These are phyloP conservation scores for Solenopsis invicta DNA, from an alignment of 1,140 invertebrate genomes.

Conservation along the genomic window DNA sequence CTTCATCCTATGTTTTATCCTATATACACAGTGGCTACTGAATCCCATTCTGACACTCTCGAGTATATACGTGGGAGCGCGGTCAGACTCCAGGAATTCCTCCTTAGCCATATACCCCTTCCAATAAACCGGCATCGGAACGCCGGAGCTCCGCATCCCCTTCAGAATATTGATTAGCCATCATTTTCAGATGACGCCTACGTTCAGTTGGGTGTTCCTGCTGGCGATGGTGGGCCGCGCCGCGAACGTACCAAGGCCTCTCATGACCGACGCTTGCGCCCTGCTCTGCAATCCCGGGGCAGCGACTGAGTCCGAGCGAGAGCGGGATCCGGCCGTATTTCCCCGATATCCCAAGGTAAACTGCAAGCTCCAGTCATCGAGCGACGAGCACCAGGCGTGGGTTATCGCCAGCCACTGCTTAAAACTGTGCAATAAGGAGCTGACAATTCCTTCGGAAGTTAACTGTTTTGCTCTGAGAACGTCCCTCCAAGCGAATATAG, in stretches of 20 bases:
- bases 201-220: conserved; percentile 79
- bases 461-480: conserved; percentile 50
- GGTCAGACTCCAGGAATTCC: conserved; percentile 62
- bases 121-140: conserved; percentile 64
- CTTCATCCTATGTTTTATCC: background rate
- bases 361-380: conserved; percentile 58
- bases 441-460: background rate
- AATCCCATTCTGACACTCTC: background rate
- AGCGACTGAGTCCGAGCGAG: conserved; percentile 5
- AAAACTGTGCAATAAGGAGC: conserved; percentile 36
- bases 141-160: conserved; percentile 64
- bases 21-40: background rate
- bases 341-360: conserved; percentile 43
- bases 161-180: conserved; percentile 85
- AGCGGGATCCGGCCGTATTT: conserved; percentile 22
- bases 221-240: conserved; percentile 77
- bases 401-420: conserved; percentile 66
- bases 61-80: background rate
- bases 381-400: conserved; percentile 63
- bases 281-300: conserved; percentile 56
- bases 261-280: conserved; percentile 73
- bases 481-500: background rate
- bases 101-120: conserved; percentile 53
- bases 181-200: conserved; percentile 85
- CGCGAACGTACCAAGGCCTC: conserved; percentile 64